Conservation (phyloP, 1,140 invertebrate species). For the Papilio glaucus region DNA sequence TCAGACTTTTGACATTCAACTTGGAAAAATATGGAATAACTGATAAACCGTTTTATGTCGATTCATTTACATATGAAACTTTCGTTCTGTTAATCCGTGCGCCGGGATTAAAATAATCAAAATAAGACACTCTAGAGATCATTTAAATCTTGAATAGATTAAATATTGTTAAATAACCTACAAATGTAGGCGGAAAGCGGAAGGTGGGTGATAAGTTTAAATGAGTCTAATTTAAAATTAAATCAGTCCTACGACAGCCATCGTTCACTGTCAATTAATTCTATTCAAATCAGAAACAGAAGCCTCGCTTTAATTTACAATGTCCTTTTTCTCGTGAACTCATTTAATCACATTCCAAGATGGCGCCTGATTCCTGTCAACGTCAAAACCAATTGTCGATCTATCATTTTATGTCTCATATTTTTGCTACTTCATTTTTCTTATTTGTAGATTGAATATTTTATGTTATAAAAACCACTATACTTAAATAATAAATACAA, state of each 20-base stretch:
- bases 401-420: neutral
- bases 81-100: no score
- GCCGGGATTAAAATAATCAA: no score
- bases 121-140: no score
- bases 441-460: neutral
- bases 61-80: no score
- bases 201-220: neutral
- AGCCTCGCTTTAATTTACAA: neutral
- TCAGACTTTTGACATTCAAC: no score
- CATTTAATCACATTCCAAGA: constrained; percentile 5
- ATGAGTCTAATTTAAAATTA: neutral
- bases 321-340: neutral
- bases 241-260: neutral
- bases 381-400: constrained; percentile 4
- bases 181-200: no score
- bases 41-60: neutral
- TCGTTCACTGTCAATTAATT: neutral
- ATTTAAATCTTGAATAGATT: no score
- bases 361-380: neutral
- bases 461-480: neutral
- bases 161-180: neutral
- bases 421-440: neutral
- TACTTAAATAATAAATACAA: no score
- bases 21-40: no score
- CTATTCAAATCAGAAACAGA: constrained; percentile 9